Base-by-base conservation (phyloP, 2,888 invertebrate species). In the Scaptomyza caliginosa region DNA sequence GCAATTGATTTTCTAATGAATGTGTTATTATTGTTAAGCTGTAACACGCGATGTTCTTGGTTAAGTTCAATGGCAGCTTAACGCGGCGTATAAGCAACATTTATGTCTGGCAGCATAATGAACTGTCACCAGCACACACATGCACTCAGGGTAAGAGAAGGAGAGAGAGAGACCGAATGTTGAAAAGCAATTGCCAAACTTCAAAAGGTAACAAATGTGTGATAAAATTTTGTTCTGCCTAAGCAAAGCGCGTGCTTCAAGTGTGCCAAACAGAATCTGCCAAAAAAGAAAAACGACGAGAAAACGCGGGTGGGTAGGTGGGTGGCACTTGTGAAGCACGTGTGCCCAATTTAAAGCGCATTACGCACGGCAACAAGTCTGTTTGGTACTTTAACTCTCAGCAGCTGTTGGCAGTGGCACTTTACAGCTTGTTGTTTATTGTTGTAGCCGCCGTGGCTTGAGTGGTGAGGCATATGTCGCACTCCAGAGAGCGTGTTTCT, bases 381-480 rank as follows among this genome's bases (percentile, higher is more conserved):
- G 23, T 11, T 11, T 46, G 50, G 42, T 63, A 55, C 34, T 63
- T 57, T 28, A 11, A 17, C 17, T 4, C 7, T 13, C 26, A 38
- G 74, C 74, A 54, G 45, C 55, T 64, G 80, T 71, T 86, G 80
- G 67, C 83, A 51, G 19, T 21, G 72, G 68, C 74, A 57, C 58
- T 56, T 60, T 45, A 54, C 50, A 34, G 54, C 45, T 74, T 30
- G 36, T 5, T 30, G 28, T n/a, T 30, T 32, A 2, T n/a, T 24
- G 4, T 46, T 59, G 40, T 10, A 40, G 38, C 49, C 10, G 19
- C 21, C 23, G 42, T 38, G 13, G 23, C 45, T 71, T 38, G 43
- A 81, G 66, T 58, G 66, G 52, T 55, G 60, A 10, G 81, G 68
- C 83, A 74, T 81, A 81, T 67, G 87, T 65, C 55, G 43, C 60